phyloP scores from a whole-genome alignment of 2,888 invertebrate species.

The Dryadula phaetusa region DNA sequence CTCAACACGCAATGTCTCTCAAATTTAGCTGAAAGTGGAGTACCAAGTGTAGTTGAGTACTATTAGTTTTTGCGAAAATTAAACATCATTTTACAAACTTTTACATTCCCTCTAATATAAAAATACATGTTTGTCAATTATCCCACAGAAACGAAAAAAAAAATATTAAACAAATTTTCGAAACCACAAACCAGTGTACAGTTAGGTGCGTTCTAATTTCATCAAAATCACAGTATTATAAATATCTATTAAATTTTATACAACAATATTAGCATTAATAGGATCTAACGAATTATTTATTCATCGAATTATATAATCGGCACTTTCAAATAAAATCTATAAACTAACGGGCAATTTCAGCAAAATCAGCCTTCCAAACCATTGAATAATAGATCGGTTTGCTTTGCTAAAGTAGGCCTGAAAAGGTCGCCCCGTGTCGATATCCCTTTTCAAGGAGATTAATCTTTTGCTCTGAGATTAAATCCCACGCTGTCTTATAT shows the following conservation, averaged over 20 bases:
- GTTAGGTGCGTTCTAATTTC: no score
- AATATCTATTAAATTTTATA: background rate
- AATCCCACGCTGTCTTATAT: slow-evolving; percentile 32
- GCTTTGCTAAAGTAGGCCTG: slow-evolving; percentile 28
- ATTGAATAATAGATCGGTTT: slow-evolving; percentile 31
- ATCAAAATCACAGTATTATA: background rate
- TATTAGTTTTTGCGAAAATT: no score
- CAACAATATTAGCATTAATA: background rate
- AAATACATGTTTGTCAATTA: no score
- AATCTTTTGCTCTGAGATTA: slow-evolving; percentile 38
- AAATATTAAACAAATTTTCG: no score
- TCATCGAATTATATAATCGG: slow-evolving; percentile 8
- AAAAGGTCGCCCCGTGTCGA: slow-evolving; percentile 34
- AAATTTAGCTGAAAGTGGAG: no score
- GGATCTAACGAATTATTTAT: slow-evolving; percentile 7
- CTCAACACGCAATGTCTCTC: no score
- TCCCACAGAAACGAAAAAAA: no score
- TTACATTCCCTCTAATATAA: no score
- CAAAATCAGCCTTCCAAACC: slow-evolving; percentile 24
- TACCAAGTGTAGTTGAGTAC: no score
- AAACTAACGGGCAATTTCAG: slow-evolving; percentile 18
- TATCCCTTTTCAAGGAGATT: slow-evolving; percentile 36
- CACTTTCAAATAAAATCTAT: slow-evolving; percentile 5
- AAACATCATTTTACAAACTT: no score
- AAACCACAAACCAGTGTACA: no score